Evolutionary conservation across 2,888 invertebrate species (phyloP).

Genomic region (Hirtodrosophila duncani): DNA sequence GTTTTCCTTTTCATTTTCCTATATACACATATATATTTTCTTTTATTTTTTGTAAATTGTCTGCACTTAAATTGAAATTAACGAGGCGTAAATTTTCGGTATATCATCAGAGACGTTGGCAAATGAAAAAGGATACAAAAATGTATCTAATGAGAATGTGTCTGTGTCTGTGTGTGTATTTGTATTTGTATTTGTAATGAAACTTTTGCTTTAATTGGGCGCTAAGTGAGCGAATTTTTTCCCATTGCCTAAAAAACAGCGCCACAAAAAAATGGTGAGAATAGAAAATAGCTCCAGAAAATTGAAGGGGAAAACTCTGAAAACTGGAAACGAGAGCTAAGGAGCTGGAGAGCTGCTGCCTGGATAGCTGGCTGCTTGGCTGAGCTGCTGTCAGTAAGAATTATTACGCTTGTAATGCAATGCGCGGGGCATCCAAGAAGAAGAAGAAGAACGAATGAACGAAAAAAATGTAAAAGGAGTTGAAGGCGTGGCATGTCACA

Average conservation of each 20-base stretch:
- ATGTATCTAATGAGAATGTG: slow-evolving; percentile 42
- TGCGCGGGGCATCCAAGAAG: slow-evolving; percentile 33
- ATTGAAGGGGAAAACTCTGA: neutral
- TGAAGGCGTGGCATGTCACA: slow-evolving; percentile 57
- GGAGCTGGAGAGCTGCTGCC: slow-evolving; percentile 28
- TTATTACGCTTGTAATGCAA: slow-evolving; percentile 71
- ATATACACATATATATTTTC: slow-evolving; percentile 6
- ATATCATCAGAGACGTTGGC: slow-evolving; percentile 32
- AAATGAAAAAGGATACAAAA: slow-evolving; percentile 38
- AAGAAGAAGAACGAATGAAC: too few species aligned
- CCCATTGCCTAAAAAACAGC: too few species aligned
- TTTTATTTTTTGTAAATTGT: slow-evolving; percentile 50
- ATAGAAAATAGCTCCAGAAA: too few species aligned
- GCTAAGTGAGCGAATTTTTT: slow-evolving; percentile 56
- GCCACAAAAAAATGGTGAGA: too few species aligned
- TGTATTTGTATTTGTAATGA: slow-evolving; percentile 27
- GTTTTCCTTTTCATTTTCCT: slow-evolving; percentile 7
- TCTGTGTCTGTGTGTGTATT: slow-evolving; percentile 16
- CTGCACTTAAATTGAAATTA: slow-evolving; percentile 74
- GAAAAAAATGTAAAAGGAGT: too few species aligned
- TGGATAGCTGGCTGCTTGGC: neutral
- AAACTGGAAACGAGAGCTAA: neutral
- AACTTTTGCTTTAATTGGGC: slow-evolving; percentile 65
- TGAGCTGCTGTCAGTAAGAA: slow-evolving; percentile 65
- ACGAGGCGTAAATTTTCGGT: slow-evolving; percentile 69